Percentiles rank a stretch among this genome's conserved stretches.
These are phyloP conservation scores for Oncorhynchus nerka DNA, from an alignment of 2,113 vertebrate genomes.

Conservation along the genomic window DNA sequence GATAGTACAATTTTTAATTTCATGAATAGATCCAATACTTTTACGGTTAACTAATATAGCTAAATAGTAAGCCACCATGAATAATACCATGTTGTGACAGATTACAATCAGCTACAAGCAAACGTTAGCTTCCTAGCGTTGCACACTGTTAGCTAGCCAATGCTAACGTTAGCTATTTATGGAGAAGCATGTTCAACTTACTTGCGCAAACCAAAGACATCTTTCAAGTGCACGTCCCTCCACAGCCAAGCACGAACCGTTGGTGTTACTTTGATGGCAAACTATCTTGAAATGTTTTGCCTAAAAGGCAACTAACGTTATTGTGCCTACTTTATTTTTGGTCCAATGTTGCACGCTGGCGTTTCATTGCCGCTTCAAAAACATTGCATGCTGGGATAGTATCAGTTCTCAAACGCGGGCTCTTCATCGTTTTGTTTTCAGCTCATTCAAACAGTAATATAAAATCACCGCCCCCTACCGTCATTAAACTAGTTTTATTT, in stretches of 20 bases:
- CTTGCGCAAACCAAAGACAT: constrained; percentile 81
- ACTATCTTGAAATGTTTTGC: not conserved
- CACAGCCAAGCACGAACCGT: not conserved
- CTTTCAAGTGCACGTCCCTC: constrained; percentile 30
- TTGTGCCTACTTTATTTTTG: constrained; percentile 35
- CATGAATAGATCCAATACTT: too few species aligned
- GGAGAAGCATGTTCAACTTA: constrained; percentile 58
- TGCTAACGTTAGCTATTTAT: not conserved
- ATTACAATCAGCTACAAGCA: not conserved
- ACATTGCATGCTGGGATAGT: constrained; percentile 20
- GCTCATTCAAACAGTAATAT: too few species aligned
- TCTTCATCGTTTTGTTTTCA: constrained; percentile 37
- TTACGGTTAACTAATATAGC: too few species aligned
- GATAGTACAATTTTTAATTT: too few species aligned
- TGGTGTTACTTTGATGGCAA: not conserved
- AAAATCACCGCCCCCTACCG: constrained; percentile 26
- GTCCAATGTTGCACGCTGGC: constrained; percentile 59
- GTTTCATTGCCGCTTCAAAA: constrained; percentile 71
- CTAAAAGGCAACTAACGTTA: not conserved
- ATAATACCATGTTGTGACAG: constrained; percentile 31
- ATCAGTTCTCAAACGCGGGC: constrained; percentile 20
- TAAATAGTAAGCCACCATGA: not conserved
- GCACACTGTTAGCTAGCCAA: too few species aligned
- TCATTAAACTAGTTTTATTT: not conserved
- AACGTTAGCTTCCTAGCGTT: constrained; percentile 20